phyloP scores from a whole-genome alignment of 2,113 vertebrate genomes.

The Dipodomys merriami region DNA sequence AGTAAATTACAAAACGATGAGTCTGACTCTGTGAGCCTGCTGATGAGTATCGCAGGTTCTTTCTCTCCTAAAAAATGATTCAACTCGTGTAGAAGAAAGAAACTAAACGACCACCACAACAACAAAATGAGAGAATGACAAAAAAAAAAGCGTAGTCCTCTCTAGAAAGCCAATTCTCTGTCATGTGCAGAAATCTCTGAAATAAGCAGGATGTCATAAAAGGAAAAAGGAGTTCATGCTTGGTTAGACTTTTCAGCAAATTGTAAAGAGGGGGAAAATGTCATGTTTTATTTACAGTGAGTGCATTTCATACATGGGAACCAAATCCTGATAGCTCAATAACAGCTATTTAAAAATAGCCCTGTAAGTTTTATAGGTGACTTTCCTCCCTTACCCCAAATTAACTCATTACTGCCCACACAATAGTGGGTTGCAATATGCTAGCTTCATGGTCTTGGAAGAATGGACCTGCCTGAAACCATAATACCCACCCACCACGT shows the following conservation, averaged over 20 bases:
- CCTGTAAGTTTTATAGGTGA: conserved; percentile 56
- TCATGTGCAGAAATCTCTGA: conserved; percentile 61
- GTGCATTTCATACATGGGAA: conserved; percentile 60
- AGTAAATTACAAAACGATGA: conserved; percentile 9
- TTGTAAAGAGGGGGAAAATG: conserved; percentile 66
- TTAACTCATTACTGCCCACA: conserved; percentile 26
- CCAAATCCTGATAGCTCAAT: conserved; percentile 60
- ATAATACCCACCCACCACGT: not conserved
- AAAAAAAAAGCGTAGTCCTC: not conserved
- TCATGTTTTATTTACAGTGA: conserved; percentile 77
- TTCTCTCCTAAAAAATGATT: not conserved
- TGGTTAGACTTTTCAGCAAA: conserved; percentile 66
- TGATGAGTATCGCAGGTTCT: conserved; percentile 25
- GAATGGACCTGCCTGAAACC: not conserved
- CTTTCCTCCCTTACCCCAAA: not conserved
- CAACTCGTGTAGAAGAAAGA: conserved; percentile 42
- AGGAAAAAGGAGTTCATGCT: conserved; percentile 59
- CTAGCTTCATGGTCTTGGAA: not conserved
- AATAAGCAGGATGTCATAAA: conserved; percentile 62
- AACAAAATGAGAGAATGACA: conserved; percentile 42
- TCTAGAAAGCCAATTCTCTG: conserved; percentile 59
- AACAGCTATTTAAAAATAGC: conserved; percentile 63
- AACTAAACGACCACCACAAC: conserved; percentile 28
- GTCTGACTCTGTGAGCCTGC: conserved; percentile 20
- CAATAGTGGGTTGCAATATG: not conserved